Base-by-base conservation (phyloP, 2,113 vertebrate species). In the Psittacula cyanocephala region DNA sequence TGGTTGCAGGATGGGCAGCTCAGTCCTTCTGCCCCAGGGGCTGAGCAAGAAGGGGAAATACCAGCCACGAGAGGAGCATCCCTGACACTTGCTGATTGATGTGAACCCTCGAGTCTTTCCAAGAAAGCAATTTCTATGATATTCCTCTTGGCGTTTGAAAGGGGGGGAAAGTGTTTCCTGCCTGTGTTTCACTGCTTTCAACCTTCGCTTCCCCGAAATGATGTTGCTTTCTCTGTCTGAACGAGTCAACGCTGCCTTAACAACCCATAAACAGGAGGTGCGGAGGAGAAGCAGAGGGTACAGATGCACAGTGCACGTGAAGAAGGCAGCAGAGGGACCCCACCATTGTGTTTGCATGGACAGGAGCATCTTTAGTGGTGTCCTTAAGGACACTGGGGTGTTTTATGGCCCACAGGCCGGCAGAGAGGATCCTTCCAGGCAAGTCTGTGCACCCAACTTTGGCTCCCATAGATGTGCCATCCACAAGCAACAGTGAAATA, bases 141-240 rank as follows among this genome's bases (percentile, higher is more conserved):
- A 97, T 98, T 98, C 97, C 96, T 96, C 88, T 72, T 98, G 98
- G 96, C 97, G 98, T 98, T 98, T 98, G 93, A 85, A 97, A 70
- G 57, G 67, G 65, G 65, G 52, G 59, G 10, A 31, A 62, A 88
- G 89, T 62, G 88, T 94, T 76, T 89, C 70, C 78, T 59, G 37
- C 5, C 2, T 16, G 5, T 6, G 1, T 27, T 27, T 31, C 74
- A 2, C 76, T 41, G 29, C 68, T 87, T 92, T 94, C 20, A 18
- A 89, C 75, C 67, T 64, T 92, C 72, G 64, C 65, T 62, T 97
- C 81, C 94, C 81, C 1, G 2, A 93, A 96, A 59, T n/a, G 71
- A 71, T 70, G 87, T 63, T 84, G 87, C 28, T 91, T 91, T 65
- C 77, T 96, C 25, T 52, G 60, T 84, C 68, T 78, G 83, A 47